Evolutionary conservation across 2,113 vertebrate species (phyloP).

Genomic region (Lamprologus sp.): DNA sequence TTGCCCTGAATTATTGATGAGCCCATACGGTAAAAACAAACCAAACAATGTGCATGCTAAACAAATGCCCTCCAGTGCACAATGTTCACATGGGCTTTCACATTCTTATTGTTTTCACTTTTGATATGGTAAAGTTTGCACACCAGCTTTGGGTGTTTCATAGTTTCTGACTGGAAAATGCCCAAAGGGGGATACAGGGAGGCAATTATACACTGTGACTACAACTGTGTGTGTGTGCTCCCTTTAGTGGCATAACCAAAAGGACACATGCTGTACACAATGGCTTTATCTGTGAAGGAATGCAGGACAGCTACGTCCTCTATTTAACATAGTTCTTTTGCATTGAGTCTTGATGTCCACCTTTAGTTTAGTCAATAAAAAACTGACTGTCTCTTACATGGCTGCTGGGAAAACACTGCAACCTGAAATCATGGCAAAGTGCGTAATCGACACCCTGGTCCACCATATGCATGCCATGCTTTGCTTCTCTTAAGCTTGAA

Average conservation of each 20-base stretch:
- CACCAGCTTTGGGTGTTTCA: conserved; percentile 34
- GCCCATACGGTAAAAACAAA: conserved; percentile 54
- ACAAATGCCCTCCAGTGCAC: conserved; percentile 50
- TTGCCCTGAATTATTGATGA: conserved; percentile 60
- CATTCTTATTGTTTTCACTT: conserved; percentile 30
- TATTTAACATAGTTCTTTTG: neutral
- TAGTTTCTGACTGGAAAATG: conserved; percentile 30
- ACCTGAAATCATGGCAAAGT: neutral
- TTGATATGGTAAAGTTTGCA: conserved; percentile 21
- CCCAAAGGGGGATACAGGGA: conserved; percentile 25
- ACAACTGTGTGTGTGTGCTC: neutral
- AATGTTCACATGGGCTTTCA: conserved; percentile 10
- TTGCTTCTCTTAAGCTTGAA: neutral
- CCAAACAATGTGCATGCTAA: conserved; percentile 54
- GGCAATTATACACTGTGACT: conserved; percentile 49
- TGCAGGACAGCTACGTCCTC: neutral
- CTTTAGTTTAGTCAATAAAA: neutral
- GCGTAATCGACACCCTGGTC: neutral
- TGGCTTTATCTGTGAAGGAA: neutral
- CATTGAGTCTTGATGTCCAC: neutral
- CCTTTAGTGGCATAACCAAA: neutral
- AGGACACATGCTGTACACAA: neutral
- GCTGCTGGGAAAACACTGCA: neutral
- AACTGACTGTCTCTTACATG: neutral
- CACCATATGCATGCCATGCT: neutral